Percentiles rank a stretch among this genome's conserved stretches.
Conservation (phyloP, 2,113 vertebrate species). For the Gobio gobio region DNA sequence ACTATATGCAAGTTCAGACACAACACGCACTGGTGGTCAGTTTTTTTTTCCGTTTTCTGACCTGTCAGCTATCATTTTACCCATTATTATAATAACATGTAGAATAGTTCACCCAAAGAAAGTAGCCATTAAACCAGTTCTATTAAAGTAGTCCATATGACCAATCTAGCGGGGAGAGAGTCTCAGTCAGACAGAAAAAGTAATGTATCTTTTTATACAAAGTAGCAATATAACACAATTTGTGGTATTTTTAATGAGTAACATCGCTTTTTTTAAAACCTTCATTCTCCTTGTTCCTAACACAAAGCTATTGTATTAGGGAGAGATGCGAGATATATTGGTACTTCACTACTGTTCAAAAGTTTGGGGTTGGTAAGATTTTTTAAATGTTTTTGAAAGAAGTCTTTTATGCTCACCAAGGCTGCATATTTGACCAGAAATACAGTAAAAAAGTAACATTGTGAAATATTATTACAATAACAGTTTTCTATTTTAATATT, state of each 20-base stretch:
- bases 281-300: background rate
- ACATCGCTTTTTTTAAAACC: too few species aligned
- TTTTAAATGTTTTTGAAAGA: too few species aligned
- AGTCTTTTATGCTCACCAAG: too few species aligned
- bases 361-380: too few species aligned
- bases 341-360: background rate
- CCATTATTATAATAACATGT: background rate
- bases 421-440: too few species aligned
- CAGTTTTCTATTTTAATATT: background rate
- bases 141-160: background rate
- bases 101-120: background rate
- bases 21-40: too few species aligned
- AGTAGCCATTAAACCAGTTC: background rate
- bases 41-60: background rate
- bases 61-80: background rate
- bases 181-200: background rate
- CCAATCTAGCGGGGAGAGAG: background rate
- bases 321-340: background rate
- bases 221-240: background rate
- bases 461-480: background rate
- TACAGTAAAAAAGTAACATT: background rate
- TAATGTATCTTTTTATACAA: background rate
- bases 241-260: background rate
- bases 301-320: background rate
- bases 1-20: background rate